Evolutionary conservation across 2,797 vertebrate species (phyloP).

Genomic region (Cyclura pinguis): DNA sequence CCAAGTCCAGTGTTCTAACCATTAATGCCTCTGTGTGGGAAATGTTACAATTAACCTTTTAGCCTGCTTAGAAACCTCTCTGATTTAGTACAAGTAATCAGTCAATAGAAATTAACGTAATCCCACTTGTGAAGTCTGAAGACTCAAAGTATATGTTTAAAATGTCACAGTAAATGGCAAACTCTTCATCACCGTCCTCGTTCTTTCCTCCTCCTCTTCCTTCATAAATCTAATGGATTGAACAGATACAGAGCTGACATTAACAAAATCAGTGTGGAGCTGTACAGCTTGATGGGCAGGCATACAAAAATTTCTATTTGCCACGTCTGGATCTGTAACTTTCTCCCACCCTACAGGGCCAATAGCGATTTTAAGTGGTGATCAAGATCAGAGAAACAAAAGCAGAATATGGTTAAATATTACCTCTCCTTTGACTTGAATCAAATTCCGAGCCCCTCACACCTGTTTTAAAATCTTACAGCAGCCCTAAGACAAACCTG

Average conservation of each 20-base stretch:
- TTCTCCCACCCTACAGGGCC: background rate
- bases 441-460: background rate
- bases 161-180: background rate
- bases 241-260: background rate
- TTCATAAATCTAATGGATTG: background rate
- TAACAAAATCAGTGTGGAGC: background rate
- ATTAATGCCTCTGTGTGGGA: too few relatives aligned
- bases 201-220: background rate
- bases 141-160: background rate
- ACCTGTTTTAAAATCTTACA: background rate
- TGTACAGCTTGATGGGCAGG: background rate
- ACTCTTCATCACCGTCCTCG: background rate
- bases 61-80: background rate
- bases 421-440: background rate
- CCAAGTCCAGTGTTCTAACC: background rate
- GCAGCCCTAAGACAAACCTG: background rate
- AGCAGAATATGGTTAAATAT: background rate
- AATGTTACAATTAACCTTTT: background rate
- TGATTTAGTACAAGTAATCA: background rate
- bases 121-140: background rate
- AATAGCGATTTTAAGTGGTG: background rate
- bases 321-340: background rate
- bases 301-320: background rate
- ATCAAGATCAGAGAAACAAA: background rate
- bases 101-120: background rate